Evolutionary conservation across 1,140 invertebrate genomes (phyloP), one percentile per base, ranked within the genome.

Genomic region (Leucophenga varia): DNA sequence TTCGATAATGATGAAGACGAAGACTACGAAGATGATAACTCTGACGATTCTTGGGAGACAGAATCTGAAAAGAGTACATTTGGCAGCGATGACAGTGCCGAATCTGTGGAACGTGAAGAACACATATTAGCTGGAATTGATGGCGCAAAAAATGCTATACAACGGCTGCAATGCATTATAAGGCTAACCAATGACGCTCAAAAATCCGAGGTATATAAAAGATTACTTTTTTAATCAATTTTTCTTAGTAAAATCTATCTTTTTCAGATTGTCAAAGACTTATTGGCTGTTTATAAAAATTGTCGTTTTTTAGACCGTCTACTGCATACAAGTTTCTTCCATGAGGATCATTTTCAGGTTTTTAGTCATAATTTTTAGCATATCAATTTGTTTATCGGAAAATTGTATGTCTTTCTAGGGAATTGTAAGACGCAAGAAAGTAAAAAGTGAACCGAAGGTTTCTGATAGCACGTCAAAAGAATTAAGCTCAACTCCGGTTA

Each of bases 281-380:
- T 94, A 13, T 72, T 94, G 14, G 82, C 85, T 51, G 83, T 93
- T 18, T 93, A 93, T 61, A 92, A 91, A 73, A 89, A 92, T 71
- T 92, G 89, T 57, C 84, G 89, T 43, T 90, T 85, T 55, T 80
- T 94, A 68, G 91, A 93, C 72, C 86, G 87, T 55, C 74, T 91
- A 4, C 87, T 94, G 80, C 88, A 86, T 30, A 91, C 91, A 0
- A 84, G 85, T 1, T 92, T 91, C 76, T 94, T 94, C 67, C 86
- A 90, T 54, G 88, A 89, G 57, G 82, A 84, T 53, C 25, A 63
- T 16, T 67, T 67, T 22, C 41, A 47, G 5, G 22, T 25, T 6
- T 6, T n/a, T n/a, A n/a, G n/a, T n/a, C n/a, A n/a, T n/a, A n/a
- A n/a, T n/a, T n/a, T n/a, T n/a, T n/a, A n/a, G n/a, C n/a, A n/a